Evolutionary conservation across 2,888 invertebrate species (phyloP).

Genomic region (Drosophila nr. fundita): DNA sequence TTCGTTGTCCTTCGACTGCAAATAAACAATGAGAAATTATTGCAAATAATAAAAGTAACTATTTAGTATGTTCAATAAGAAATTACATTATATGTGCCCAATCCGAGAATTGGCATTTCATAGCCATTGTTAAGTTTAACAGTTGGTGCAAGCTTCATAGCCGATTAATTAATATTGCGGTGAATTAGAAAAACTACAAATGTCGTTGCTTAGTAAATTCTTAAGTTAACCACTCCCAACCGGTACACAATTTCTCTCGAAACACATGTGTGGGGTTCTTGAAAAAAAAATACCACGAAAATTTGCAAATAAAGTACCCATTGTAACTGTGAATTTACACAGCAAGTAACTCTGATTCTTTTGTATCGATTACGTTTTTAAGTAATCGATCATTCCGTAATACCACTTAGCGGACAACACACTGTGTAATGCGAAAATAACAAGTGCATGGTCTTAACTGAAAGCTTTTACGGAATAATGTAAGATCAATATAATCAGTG

Average conservation of each 20-base stretch:
- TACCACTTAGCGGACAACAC: background rate
- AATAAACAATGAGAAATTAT: slow-evolving; percentile 31
- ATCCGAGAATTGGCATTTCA: slow-evolving; percentile 87
- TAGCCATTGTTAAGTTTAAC: slow-evolving; percentile 87
- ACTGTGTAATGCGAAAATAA: background rate
- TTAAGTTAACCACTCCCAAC: background rate
- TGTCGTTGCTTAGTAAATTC: background rate
- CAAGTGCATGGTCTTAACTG: background rate
- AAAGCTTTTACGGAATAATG: background rate
- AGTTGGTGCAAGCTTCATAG: slow-evolving; percentile 80
- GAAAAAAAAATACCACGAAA: background rate
- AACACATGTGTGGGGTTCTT: background rate
- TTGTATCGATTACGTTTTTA: background rate
- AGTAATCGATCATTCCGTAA: background rate
- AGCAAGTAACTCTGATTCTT: background rate
- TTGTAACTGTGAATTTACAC: background rate
- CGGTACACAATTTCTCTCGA: background rate
- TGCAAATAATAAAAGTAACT: background rate
- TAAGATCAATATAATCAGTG: background rate
- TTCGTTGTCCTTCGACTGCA: slow-evolving; percentile 88
- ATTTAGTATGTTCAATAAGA: background rate
- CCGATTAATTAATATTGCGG: background rate
- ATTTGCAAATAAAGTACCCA: background rate
- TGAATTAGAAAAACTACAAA: background rate
- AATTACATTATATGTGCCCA: slow-evolving; percentile 88